These are phyloP conservation scores for Prunella himalayana DNA, from an alignment of 2,113 vertebrate species.

Conservation along the genomic window DNA sequence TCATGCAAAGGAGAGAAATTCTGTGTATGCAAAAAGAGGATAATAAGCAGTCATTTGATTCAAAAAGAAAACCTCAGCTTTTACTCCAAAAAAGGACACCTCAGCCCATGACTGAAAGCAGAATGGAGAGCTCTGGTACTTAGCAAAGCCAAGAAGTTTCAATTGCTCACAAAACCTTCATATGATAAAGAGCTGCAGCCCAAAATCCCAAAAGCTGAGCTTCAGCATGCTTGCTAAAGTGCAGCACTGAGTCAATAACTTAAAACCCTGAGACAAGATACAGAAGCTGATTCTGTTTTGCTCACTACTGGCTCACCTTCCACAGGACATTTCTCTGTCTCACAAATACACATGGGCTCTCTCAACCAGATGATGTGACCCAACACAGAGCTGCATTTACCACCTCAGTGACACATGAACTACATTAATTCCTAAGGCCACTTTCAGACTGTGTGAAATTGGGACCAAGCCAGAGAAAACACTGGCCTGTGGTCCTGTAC, in stretches of 20 bases:
- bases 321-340: not conserved
- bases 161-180: not conserved
- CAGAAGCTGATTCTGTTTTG: not conserved
- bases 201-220: not conserved
- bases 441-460: not conserved
- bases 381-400: not conserved
- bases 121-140: not conserved
- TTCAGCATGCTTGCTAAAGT: not conserved
- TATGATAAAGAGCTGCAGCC: not conserved
- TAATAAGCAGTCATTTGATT: not conserved
- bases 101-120: not conserved
- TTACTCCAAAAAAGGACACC: not conserved
- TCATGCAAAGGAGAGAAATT: not conserved
- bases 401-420: not conserved
- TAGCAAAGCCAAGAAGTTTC: not conserved
- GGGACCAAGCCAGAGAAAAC: not conserved
- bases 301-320: not conserved
- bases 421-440: not conserved
- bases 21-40: not conserved
- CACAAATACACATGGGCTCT: fast-evolving
- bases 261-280: not conserved
- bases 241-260: not conserved
- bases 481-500: not conserved
- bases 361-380: not conserved
- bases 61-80: not conserved